Base-by-base conservation (phyloP, 2,888 invertebrate species). In the Eulithis prunata region DNA sequence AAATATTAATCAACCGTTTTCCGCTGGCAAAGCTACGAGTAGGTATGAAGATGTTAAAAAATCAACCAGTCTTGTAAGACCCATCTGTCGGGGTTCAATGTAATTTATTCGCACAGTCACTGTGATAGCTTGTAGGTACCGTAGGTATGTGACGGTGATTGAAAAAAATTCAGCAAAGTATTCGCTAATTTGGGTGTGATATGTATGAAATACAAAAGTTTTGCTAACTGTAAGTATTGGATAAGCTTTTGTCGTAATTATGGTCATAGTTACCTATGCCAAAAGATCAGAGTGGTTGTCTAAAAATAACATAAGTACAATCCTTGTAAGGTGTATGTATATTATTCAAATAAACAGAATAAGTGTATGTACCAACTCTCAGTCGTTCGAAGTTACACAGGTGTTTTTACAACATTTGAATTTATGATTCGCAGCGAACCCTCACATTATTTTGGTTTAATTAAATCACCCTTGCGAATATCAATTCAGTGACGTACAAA, bases 391-490 rank as follows among this genome's bases (percentile, higher is more conserved):
- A 32, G 54, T 55, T 60, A 66, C 38, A 52, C 65, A 63, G 75
- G 75, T 72, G 77, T 64, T 70, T 70, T 64, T 73, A 68, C 60
- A 60, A 57, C 62, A 66, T 70, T 70, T 67, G 58, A 69, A 68
- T 70, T 62, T 66, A 63, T 70, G 57, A 68, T 72, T 69, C 51
- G 52, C 61, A 49, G 61, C 49, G 55, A 68, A 76, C 79, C 81
- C 83, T 78, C 74, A 68, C 72, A 72, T 79, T 87, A 82, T 88
- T 86, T 85, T 83, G 87, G 84, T 89, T 90, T 89, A 89, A 91
- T 90, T 87, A 89, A 89, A 88, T 82, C 83, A 78, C 88, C 89
- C 88, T 79, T 57, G 63, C 70, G 71, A 72, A 77, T 78, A 81
- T 82, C 72, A 73, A 75, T 71, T 80, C 76, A 74, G 79, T 76